phyloP scores from a whole-genome alignment of 2,797 vertebrate genomes.

The Hemibagrus guttatus region DNA sequence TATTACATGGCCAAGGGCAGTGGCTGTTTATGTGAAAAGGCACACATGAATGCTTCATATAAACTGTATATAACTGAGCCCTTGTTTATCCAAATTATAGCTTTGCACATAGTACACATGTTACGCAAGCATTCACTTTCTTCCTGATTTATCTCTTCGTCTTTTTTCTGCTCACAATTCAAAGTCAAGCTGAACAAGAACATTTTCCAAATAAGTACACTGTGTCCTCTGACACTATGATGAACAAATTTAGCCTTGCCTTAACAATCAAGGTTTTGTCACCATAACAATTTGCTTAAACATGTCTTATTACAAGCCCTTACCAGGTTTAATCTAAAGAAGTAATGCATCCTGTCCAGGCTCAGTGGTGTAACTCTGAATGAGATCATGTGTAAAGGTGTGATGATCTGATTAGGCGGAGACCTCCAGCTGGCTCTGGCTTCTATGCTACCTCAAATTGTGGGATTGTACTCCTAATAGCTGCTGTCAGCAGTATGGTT shows the following conservation, averaged over 20 bases:
- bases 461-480: conserved; percentile 69
- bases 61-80: background rate
- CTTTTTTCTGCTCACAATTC: background rate
- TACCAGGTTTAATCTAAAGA: background rate
- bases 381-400: conserved; percentile 57
- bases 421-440: conserved; percentile 65
- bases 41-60: conserved; percentile 28
- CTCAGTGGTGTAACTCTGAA: conserved; percentile 22
- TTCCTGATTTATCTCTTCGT: background rate
- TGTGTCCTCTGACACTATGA: background rate
- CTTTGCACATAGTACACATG: background rate
- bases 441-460: conserved; percentile 60
- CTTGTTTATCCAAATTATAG: conserved; percentile 15
- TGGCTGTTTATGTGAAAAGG: conserved; percentile 28
- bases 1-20: conserved; percentile 28
- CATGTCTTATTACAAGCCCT: background rate
- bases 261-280: background rate
- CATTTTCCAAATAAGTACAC: background rate
- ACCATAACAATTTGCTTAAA: background rate
- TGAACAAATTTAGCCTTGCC: background rate
- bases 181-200: background rate
- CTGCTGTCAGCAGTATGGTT: conserved; percentile 68
- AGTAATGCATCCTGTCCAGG: background rate
- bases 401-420: conserved; percentile 74
- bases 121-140: background rate